Evolutionary conservation across 2,888 invertebrate species (phyloP).

Genomic region (Coremacera marginata): DNA sequence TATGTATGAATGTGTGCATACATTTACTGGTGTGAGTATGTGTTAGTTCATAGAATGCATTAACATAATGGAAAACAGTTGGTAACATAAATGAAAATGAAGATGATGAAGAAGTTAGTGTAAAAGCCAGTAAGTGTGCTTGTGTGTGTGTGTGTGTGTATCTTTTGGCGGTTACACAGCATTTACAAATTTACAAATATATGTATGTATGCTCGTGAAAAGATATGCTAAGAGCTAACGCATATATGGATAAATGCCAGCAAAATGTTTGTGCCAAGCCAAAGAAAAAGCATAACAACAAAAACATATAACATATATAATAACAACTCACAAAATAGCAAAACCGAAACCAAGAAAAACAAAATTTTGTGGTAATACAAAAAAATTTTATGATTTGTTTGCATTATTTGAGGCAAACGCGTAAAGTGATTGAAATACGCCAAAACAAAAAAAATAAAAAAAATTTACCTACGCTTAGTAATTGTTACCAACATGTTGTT

Average conservation of each 20-base stretch:
- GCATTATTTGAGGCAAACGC: slow-evolving; percentile 22
- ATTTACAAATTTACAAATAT: not conserved
- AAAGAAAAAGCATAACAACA: slow-evolving; percentile 7
- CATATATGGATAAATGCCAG: slow-evolving; percentile 20
- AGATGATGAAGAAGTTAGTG: not conserved
- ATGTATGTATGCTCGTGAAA: too few relatives aligned
- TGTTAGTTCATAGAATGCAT: slow-evolving; percentile 22
- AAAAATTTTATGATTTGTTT: slow-evolving; percentile 11
- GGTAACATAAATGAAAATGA: not conserved
- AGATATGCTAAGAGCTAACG: not conserved
- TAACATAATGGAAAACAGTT: slow-evolving; percentile 19
- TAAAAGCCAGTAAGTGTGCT: not conserved
- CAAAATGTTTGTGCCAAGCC: slow-evolving; percentile 11
- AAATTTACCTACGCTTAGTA: not conserved
- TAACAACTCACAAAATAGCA: not conserved
- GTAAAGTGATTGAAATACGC: not conserved
- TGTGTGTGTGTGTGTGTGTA: slow-evolving; percentile 17
- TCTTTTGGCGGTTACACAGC: slow-evolving; percentile 8
- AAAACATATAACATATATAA: not conserved
- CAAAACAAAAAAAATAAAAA: not conserved
- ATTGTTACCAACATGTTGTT: not conserved
- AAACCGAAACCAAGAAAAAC: not conserved
- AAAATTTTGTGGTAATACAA: slow-evolving; percentile 4
- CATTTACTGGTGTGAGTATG: slow-evolving; percentile 2
- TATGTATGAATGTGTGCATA: not conserved